Percentiles rank a stretch among this genome's conserved stretches.
Conservation (phyloP, 2,888 invertebrate genomes). For the Drosophila helvetica region DNA sequence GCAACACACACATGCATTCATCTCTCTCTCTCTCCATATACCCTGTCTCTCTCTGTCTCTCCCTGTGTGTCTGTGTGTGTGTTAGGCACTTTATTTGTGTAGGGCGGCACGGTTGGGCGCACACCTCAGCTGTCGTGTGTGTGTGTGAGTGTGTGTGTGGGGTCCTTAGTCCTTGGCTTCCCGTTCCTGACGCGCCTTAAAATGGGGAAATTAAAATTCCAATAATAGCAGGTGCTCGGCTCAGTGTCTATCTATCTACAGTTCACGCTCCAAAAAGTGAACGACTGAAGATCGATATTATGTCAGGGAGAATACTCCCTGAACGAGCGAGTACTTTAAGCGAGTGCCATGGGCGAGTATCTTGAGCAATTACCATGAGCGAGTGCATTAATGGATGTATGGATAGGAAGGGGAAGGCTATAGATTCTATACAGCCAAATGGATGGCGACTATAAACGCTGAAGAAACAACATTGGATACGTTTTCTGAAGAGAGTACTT, state of each 20-base stretch:
- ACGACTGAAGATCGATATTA: background rate
- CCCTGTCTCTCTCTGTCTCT: background rate
- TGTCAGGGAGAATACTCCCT: too few species aligned
- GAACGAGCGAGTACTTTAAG: too few species aligned
- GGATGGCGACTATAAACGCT: too few species aligned
- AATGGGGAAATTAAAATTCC: conserved; percentile 77
- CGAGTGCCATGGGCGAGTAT: too few species aligned
- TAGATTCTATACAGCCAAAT: too few species aligned
- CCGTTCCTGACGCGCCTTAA: conserved; percentile 58
- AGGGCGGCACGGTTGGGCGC: conserved; percentile 33
- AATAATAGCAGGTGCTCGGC: conserved; percentile 62
- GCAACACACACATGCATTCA: conserved; percentile 22
- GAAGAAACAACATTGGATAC: too few species aligned
- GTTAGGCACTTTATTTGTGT: conserved; percentile 51
- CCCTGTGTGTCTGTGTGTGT: background rate
- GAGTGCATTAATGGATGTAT: too few species aligned
- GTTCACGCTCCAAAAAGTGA: background rate
- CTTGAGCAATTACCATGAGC: too few species aligned
- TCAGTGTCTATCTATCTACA: conserved; percentile 1
- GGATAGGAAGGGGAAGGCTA: too few species aligned
- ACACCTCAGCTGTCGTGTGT: conserved; percentile 24
- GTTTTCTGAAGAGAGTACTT: too few species aligned
- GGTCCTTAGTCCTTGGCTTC: background rate
- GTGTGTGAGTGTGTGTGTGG: background rate
- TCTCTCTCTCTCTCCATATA: background rate